Base-by-base conservation (phyloP, 1,140 invertebrate genomes). In the Drosophila nebulosa region DNA sequence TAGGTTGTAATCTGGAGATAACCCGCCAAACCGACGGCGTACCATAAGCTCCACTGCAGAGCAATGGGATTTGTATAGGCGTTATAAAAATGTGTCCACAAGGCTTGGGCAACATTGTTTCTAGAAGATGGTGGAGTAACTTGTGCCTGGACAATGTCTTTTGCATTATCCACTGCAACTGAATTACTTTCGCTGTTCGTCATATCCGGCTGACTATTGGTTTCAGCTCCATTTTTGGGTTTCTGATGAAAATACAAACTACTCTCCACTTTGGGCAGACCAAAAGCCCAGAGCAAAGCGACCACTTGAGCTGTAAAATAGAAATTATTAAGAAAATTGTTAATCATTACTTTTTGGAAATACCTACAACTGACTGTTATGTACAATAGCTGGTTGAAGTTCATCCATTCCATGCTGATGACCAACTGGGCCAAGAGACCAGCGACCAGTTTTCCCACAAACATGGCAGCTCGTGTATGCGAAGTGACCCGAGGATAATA, bases 11-110 rank as follows among this genome's bases (percentile, higher is more conserved):
- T 93, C 90, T 97, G 96, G 16, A 96, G 94, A 92, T 95, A 96
- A 10, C 97, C 96, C 74, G 96, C 96, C 16, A 96, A 94, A 0
- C 94, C 94, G 12, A 94, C 92, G 0, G 96, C 95, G 94, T 96
- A 98, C 95, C 97, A 97, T 16, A 97, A 84, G 1, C 96, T 97
- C 97, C 97, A 98, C 83, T 96, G 96, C 0, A 97, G n/a, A 1
- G 97, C 94, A 67, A 94, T 94, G 0, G 81, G 69, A 88, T 96
- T 94, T 0, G 93, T 93, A 90, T 96, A 98, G 30, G 96, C 95
- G 26, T 92, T 88, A 39, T 93, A 91, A 46, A 97, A 94, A 92
- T 98, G 96, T 5, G 92, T 89, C 93, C 94, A 95, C 27, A 97
- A 89, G 18, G 94, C 90, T 9, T 72, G 51, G 21, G 84, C 4